phyloP scores from a whole-genome alignment of 2,888 invertebrate genomes.

The Pachycephus smyrnensis region DNA sequence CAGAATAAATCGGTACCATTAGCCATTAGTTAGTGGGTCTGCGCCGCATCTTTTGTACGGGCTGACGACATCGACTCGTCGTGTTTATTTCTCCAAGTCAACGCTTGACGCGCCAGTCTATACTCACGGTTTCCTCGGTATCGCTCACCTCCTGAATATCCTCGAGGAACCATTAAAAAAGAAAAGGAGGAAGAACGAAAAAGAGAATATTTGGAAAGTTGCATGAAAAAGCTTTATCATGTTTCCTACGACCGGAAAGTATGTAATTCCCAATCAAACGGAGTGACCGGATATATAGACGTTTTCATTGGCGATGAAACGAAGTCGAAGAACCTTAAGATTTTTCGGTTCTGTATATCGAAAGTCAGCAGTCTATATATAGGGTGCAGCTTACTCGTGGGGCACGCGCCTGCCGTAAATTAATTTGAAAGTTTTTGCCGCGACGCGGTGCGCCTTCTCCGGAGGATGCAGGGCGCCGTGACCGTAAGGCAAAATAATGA shows the following conservation, averaged over 20 bases:
- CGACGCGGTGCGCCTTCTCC: neutral
- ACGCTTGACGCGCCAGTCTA: slow-evolving; percentile 11
- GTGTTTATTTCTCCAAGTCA: slow-evolving; percentile 38
- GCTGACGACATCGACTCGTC: slow-evolving; percentile 13
- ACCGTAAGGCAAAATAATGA: slow-evolving; percentile 31
- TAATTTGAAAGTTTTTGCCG: slow-evolving; percentile 52
- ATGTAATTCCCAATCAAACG: too few relatives aligned
- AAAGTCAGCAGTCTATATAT: slow-evolving; percentile 40
- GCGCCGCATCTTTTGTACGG: slow-evolving; percentile 4
- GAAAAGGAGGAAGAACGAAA: neutral
- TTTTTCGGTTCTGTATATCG: slow-evolving; percentile 3
- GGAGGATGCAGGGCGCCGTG: slow-evolving; percentile 25
- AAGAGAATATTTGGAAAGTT: neutral
- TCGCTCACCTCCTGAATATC: neutral
- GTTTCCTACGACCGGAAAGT: too few relatives aligned
- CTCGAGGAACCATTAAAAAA: neutral
- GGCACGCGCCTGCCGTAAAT: slow-evolving; percentile 61
- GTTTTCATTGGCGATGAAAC: neutral
- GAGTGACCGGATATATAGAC: too few relatives aligned
- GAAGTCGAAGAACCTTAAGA: neutral
- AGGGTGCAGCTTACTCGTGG: slow-evolving; percentile 45
- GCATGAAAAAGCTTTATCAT: too few relatives aligned
- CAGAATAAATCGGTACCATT: slow-evolving; percentile 6
- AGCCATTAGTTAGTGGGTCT: slow-evolving; percentile 8
- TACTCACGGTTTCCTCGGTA: slow-evolving; percentile 13